These are phyloP conservation scores for Caenorhabditis imperialis DNA, from an alignment of 2,888 invertebrate species.

Conservation along the genomic window DNA sequence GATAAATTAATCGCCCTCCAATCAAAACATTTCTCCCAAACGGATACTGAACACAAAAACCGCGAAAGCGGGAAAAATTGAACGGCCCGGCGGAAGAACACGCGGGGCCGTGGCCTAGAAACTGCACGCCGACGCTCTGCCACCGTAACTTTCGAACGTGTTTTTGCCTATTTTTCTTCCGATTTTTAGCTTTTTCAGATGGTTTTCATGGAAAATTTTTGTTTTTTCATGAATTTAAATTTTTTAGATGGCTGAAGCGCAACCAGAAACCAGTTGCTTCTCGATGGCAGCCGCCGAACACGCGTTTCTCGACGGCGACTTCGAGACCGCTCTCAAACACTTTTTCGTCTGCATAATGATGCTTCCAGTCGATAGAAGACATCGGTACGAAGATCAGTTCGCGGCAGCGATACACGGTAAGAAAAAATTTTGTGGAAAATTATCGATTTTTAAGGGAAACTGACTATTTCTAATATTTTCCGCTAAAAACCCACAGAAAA, in stretches of 20 bases:
- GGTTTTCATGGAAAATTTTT: background rate
- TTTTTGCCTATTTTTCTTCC: background rate
- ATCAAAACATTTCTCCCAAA: no score
- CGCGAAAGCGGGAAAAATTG: slow-evolving; percentile 12
- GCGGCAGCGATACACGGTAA: slow-evolving; percentile 33
- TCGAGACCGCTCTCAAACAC: slow-evolving; percentile 33
- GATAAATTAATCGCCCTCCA: background rate
- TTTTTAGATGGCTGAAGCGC: slow-evolving; percentile 16
- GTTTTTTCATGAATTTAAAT: background rate
- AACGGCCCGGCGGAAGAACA: slow-evolving; percentile 11
- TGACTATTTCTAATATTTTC: background rate
- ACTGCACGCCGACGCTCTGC: background rate
- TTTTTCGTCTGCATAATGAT: slow-evolving; percentile 39
- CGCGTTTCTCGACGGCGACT: slow-evolving; percentile 18
- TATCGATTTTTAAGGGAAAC: background rate
- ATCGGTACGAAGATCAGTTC: slow-evolving; percentile 33
- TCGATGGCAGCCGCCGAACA: slow-evolving; percentile 18
- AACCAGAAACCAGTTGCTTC: background rate
- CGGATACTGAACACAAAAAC: background rate
- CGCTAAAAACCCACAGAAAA: background rate
- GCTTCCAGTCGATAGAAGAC: slow-evolving; percentile 26
- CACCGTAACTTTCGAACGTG: background rate
- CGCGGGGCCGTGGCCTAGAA: slow-evolving; percentile 23
- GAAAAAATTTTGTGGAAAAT: background rate
- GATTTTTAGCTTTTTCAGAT: background rate